Conservation (phyloP, 2,888 invertebrate species). For the Alitta virens region DNA sequence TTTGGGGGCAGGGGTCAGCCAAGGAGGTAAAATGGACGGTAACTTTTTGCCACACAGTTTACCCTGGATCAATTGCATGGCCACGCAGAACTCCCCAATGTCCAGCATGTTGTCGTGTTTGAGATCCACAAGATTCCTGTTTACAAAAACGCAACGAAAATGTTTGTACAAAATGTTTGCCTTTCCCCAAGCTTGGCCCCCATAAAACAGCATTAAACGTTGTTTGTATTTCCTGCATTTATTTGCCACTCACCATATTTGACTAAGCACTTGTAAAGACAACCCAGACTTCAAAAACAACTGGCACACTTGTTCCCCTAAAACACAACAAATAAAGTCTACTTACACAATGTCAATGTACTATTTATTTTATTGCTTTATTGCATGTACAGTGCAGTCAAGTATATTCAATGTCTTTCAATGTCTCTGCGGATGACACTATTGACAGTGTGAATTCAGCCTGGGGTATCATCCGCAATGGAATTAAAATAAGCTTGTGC, state of each 20-base stretch:
- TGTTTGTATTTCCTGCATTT: too few species aligned
- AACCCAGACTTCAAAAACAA: conserved; percentile 50
- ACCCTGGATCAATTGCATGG: conserved; percentile 59
- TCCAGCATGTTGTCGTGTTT: conserved; percentile 53
- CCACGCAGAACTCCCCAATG: conserved; percentile 49
- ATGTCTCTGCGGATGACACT: too few species aligned
- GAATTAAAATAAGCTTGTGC: too few species aligned
- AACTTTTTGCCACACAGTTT: conserved; percentile 86
- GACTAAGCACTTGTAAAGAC: conserved; percentile 46
- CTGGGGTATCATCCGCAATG: too few species aligned
- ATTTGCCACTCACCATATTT: conserved; percentile 47
- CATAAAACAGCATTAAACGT: too few species aligned
- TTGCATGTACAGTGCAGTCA: too few species aligned
- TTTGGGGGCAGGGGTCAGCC: conserved; percentile 30
- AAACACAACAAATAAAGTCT: conserved; percentile 9
- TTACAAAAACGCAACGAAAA: background rate
- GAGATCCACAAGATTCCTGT: conserved; percentile 52
- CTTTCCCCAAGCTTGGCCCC: too few species aligned
- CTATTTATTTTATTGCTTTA: too few species aligned
- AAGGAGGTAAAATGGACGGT: conserved; percentile 74
- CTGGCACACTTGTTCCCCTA: conserved; percentile 48
- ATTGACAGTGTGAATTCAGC: too few species aligned
- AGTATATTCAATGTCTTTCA: too few species aligned
- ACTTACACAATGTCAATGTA: too few species aligned
- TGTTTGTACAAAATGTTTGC: too few species aligned